Conservation (phyloP, 2,113 vertebrate species). For the Xyliphius kryptos region DNA sequence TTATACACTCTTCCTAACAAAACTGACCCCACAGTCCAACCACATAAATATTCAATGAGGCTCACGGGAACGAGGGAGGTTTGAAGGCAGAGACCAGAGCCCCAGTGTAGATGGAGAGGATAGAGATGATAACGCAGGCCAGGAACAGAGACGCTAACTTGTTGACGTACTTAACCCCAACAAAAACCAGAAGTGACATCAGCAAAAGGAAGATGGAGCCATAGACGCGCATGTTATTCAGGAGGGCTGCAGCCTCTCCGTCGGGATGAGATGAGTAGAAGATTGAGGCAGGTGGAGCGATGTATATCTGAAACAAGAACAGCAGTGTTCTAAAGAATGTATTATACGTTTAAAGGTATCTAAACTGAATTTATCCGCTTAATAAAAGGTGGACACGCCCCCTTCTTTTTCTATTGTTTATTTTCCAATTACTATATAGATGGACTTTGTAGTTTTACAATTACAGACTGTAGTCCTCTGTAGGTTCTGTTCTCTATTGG, state of each 20-base stretch:
- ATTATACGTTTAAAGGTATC: too few relatives aligned
- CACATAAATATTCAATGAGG: conserved; percentile 2
- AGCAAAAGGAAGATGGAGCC: conserved; percentile 78
- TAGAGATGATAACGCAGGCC: conserved; percentile 84
- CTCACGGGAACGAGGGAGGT: conserved; percentile 74
- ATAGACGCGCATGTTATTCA: conserved; percentile 89
- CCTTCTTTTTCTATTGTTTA: too few relatives aligned
- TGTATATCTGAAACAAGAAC: conserved; percentile 69
- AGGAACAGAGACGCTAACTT: conserved; percentile 86
- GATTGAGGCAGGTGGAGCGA: conserved; percentile 72
- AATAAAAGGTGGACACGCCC: too few relatives aligned
- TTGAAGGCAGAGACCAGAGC: conserved; percentile 81
- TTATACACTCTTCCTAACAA: background rate
- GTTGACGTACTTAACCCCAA: conserved; percentile 87
- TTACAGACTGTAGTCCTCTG: too few relatives aligned
- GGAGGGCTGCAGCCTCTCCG: conserved; percentile 72
- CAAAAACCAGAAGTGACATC: conserved; percentile 84
- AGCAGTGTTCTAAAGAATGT: too few relatives aligned
- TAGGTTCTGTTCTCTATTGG: too few relatives aligned
- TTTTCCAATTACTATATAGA: too few relatives aligned
- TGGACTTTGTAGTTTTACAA: too few relatives aligned
- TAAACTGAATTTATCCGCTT: too few relatives aligned
- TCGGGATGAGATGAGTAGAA: conserved; percentile 59
- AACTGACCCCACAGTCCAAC: too few relatives aligned
- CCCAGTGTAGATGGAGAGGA: conserved; percentile 81